A percentile compares a stretch with the other conserved stretches of the same genome.
Evolutionary conservation across 2,888 invertebrate species (phyloP).

Genomic region (Achlya flavicornis): DNA sequence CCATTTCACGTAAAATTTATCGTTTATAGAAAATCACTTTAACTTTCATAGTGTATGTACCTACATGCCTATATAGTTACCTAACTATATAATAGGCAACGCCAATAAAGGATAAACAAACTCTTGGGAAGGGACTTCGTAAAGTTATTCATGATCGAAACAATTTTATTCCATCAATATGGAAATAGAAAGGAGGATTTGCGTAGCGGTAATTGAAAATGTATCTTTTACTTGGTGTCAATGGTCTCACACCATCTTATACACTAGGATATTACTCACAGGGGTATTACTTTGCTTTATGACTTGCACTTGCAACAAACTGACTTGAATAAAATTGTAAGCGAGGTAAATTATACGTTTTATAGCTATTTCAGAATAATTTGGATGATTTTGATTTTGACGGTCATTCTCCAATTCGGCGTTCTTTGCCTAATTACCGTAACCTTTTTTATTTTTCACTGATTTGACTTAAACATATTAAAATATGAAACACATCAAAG

Average conservation of each 20-base stretch:
- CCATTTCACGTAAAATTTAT: too few relatives aligned
- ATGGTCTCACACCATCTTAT: not conserved
- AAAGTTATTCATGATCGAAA: conserved; percentile 6
- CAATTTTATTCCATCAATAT: conserved; percentile 8
- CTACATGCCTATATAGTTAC: too few relatives aligned
- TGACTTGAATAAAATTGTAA: too few relatives aligned
- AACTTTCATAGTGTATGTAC: too few relatives aligned
- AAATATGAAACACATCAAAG: too few relatives aligned
- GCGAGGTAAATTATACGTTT: not conserved
- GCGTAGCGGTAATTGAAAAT: not conserved
- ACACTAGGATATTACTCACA: not conserved
- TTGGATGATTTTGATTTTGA: not conserved
- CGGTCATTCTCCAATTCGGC: too few relatives aligned
- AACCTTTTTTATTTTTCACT: too few relatives aligned
- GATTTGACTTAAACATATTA: too few relatives aligned
- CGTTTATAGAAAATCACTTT: too few relatives aligned
- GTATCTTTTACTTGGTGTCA: not conserved
- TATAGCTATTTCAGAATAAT: not conserved
- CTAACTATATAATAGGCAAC: not conserved
- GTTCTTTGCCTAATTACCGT: too few relatives aligned
- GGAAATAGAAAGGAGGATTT: not conserved
- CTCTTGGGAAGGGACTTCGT: not conserved
- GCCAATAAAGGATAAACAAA: conserved; percentile 3
- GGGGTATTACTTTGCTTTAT: not conserved
- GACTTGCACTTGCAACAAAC: not conserved